Base-by-base conservation (phyloP, 2,797 vertebrate species). In the Hemibagrus guttatus region DNA sequence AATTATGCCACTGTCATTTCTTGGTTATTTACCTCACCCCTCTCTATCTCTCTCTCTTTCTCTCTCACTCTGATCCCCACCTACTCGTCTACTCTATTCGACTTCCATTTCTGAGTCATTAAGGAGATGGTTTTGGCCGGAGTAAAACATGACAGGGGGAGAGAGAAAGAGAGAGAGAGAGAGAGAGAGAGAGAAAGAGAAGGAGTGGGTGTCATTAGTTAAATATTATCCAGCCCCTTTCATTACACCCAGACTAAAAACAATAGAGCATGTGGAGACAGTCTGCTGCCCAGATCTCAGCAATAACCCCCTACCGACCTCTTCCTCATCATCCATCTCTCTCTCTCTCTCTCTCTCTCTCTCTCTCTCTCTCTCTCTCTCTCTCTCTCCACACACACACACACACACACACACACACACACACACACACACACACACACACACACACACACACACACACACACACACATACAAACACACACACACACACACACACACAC, bases 191-290 rank as follows among this genome's bases (percentile, higher is more conserved):
- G 91, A 92, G 90, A 92, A 92, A 91, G 89, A 88, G 46, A 92
- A 86, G 90, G 92, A 92, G 92, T 89, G 91, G 89, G 90, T 92
- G 91, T 93, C 94, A 95, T 94, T 95, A 95, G 94, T 95, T 95
- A 95, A 95, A 94, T 94, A 95, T 95, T 94, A 94, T 92, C 93
- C 93, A 93, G 92, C 87, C 93, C 94, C 92, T 92, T 91, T 89
- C 92, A 91, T 92, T 93, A 91, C 91, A 87, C 90, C 84, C 89
- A 85, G 89, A 91, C 90, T 89, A 74, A 90, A 90, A 90, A 89
- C 87, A 91, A 87, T 89, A 84, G 72, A 83, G 74, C 86, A 84
- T 90, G 89, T 86, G 86, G 80, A 85, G 56, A 85, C 82, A 35
- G 72, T 46, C 83, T 80, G 76, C 85, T 87, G 76, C 54, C 78